phyloP scores from a whole-genome alignment of 2,797 vertebrate species.

The Coregonus sp. region DNA sequence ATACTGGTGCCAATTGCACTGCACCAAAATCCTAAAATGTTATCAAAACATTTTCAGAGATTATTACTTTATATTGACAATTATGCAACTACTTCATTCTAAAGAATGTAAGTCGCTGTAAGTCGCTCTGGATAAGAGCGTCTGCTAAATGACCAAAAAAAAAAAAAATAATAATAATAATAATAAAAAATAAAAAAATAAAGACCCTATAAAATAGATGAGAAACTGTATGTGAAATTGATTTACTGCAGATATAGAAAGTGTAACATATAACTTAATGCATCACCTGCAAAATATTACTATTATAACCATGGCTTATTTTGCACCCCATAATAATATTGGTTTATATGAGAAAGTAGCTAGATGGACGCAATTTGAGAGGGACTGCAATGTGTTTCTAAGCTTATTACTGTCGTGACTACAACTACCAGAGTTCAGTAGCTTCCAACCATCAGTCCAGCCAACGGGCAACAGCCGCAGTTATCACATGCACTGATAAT shows the following conservation, averaged over 20 bases:
- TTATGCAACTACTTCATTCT: background rate
- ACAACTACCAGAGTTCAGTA: constrained; percentile 69
- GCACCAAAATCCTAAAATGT: constrained; percentile 33
- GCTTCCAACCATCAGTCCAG: constrained; percentile 12
- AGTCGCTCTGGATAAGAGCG: no score
- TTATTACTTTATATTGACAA: background rate
- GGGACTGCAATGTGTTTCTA: constrained; percentile 45
- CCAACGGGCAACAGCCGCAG: constrained; percentile 37
- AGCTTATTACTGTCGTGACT: constrained; percentile 43
- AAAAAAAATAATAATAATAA: no score
- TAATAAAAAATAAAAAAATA: no score
- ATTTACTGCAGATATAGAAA: background rate
- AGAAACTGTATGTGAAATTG: background rate
- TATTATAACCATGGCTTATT: background rate
- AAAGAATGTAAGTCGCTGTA: no score
- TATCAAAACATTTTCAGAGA: background rate
- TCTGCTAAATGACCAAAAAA: no score
- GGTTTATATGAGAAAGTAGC: background rate
- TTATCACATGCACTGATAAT: constrained; percentile 48
- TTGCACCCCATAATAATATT: background rate
- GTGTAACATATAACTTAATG: background rate
- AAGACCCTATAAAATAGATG: background rate
- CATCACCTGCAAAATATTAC: background rate
- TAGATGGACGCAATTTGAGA: constrained; percentile 35
- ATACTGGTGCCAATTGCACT: constrained; percentile 24